Conservation (phyloP, 2,888 invertebrate genomes). For the Rhingia campestris region DNA sequence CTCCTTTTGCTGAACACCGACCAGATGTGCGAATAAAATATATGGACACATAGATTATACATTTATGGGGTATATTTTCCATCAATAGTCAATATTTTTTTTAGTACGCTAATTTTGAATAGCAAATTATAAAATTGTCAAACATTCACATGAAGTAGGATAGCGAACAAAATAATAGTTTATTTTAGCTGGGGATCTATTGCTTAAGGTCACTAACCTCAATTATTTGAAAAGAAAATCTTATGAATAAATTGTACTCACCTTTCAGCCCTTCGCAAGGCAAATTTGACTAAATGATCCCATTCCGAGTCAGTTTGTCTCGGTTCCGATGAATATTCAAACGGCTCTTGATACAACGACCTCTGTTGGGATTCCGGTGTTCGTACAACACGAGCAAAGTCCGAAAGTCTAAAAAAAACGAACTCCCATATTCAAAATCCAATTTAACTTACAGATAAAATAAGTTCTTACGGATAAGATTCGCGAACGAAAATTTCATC, state of each 20-base stretch:
- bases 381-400: slow-evolving; percentile 88
- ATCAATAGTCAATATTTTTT: no score
- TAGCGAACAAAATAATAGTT: no score
- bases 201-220: no score
- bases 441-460: background rate
- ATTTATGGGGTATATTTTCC: no score
- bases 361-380: slow-evolving; percentile 88
- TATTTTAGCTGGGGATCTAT: no score
- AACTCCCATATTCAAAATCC: background rate
- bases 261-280: slow-evolving; percentile 89
- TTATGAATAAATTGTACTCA: slow-evolving; percentile 79
- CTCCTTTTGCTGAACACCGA: no score
- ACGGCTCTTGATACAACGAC: slow-evolving; percentile 88
- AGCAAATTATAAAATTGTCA: no score
- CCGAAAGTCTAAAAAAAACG: slow-evolving; percentile 84
- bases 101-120: no score
- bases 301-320: slow-evolving; percentile 90
- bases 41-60: no score
- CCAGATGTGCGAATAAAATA: no score
- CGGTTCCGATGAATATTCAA: slow-evolving; percentile 88
- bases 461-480: slow-evolving; percentile 82
- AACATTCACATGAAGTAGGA: no score
- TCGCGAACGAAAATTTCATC: slow-evolving; percentile 90
- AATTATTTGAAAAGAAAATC: background rate
- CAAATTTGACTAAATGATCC: slow-evolving; percentile 91